Conservation (phyloP, 2,113 vertebrate species). For the Orcinus orca region DNA sequence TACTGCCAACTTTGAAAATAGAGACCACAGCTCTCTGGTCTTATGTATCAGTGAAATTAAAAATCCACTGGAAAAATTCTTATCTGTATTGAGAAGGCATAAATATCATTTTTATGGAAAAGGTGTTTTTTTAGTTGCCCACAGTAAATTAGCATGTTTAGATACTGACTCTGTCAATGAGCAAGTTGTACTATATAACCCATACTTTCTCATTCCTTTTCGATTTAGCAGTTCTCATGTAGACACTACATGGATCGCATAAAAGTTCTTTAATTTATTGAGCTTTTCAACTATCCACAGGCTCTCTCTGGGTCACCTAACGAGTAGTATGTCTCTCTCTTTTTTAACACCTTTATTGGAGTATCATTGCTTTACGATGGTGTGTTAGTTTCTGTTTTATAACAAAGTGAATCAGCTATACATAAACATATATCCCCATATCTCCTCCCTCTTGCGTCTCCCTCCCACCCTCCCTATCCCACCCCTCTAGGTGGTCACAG, state of each 20-base stretch:
- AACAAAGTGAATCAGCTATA: too few relatives aligned
- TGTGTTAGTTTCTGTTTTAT: too few relatives aligned
- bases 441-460: too few relatives aligned
- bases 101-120: not conserved
- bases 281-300: not conserved
- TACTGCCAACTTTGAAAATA: constrained; percentile 12
- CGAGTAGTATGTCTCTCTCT: not conserved
- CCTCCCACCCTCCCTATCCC: too few relatives aligned
- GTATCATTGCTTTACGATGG: too few relatives aligned
- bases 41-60: not conserved
- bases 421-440: too few relatives aligned
- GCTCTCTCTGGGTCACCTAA: not conserved
- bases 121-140: not conserved
- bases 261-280: not conserved
- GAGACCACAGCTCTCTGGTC: not conserved
- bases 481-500: too few relatives aligned
- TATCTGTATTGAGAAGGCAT: not conserved
- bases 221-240: not conserved
- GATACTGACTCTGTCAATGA: not conserved
- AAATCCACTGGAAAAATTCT: not conserved
- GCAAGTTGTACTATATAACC: not conserved
- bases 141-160: not conserved
- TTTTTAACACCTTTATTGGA: too few relatives aligned
- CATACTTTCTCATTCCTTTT: not conserved
- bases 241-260: not conserved